phyloP scores from a whole-genome alignment of 2,888 invertebrate species.

The Campopleginae sp. region DNA sequence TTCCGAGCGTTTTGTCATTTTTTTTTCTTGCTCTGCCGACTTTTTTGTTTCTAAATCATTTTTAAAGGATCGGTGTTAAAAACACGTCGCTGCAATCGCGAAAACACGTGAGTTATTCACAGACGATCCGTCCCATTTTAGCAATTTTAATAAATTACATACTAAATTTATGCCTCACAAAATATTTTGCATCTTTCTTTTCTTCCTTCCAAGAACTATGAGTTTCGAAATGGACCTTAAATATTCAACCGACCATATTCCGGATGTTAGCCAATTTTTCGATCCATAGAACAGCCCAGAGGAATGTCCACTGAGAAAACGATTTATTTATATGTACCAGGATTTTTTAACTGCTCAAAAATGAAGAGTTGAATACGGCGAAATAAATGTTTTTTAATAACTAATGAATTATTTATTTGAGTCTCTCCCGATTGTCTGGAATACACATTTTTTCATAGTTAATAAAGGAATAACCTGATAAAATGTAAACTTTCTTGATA shows the following conservation, averaged over 20 bases:
- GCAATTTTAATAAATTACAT: not conserved
- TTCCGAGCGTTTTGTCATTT: slow-evolving; percentile 18
- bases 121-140: not conserved
- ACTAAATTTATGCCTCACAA: not conserved
- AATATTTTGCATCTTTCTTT: slow-evolving; percentile 1
- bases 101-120: not conserved
- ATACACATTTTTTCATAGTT: too few relatives aligned
- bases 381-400: too few relatives aligned
- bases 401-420: too few relatives aligned
- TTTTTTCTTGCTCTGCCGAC: not conserved
- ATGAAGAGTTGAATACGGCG: too few relatives aligned
- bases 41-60: slow-evolving; percentile 17
- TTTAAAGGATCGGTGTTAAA: not conserved
- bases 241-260: not conserved
- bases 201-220: not conserved
- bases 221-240: not conserved
- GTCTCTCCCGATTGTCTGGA: too few relatives aligned
- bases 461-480: too few relatives aligned
- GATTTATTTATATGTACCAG: too few relatives aligned
- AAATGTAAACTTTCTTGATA: too few relatives aligned
- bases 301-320: too few relatives aligned
- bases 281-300: not conserved
- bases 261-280: not conserved
- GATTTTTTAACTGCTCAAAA: too few relatives aligned
- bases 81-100: not conserved